Evolutionary conservation across 2,113 vertebrate species (phyloP).

Genomic region (Onychorhynchus coronatus): DNA sequence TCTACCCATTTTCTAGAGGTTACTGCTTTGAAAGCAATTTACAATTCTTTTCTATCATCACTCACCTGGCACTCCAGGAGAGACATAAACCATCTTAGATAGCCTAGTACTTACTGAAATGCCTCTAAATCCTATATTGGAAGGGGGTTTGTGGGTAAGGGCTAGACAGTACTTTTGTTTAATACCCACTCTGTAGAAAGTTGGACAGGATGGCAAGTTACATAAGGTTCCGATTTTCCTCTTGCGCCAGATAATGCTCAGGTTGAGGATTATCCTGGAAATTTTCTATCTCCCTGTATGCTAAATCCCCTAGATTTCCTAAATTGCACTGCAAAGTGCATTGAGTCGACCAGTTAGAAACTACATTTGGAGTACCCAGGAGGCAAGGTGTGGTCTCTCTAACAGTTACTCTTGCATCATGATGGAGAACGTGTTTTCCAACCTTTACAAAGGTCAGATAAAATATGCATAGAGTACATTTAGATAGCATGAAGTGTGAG

Average conservation of each 20-base stretch:
- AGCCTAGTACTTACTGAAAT: neutral
- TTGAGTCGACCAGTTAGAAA: neutral
- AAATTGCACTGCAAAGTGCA: neutral
- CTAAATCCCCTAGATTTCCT: neutral
- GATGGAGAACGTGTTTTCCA: slow-evolving; percentile 2
- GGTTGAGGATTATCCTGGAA: neutral
- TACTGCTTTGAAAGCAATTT: neutral
- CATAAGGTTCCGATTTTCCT: neutral
- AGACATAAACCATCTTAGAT: neutral
- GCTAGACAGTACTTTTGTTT: neutral
- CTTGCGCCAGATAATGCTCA: neutral
- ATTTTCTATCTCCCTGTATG: neutral
- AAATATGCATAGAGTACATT: slow-evolving; percentile 40
- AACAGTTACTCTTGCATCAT: neutral
- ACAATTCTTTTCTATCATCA: neutral
- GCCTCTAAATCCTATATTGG: neutral
- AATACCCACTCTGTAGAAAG: neutral
- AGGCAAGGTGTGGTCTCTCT: neutral
- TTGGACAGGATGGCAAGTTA: neutral
- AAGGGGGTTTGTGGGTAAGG: neutral
- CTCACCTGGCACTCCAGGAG: neutral
- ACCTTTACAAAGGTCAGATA: slow-evolving; percentile 46
- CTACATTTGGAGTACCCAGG: neutral
- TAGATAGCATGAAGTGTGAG: neutral
- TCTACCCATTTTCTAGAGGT: neutral